These are phyloP conservation scores for Phymatocera aterrima DNA, from an alignment of 2,888 invertebrate genomes.

Conservation along the genomic window DNA sequence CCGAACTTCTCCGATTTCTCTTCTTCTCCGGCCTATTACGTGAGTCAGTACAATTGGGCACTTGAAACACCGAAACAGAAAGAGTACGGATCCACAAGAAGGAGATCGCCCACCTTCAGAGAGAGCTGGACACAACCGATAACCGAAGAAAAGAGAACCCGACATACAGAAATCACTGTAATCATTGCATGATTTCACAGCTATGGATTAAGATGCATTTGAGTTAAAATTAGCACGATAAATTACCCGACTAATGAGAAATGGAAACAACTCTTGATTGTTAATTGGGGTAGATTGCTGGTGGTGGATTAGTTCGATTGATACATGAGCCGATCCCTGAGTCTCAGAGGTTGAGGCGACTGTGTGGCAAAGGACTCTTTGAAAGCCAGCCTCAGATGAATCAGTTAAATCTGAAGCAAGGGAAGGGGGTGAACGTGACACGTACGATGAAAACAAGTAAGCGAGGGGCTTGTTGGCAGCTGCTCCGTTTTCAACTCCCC, in stretches of 20 bases:
- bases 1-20: no score
- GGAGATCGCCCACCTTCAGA: no score
- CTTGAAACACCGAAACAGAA: no score
- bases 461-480: background rate
- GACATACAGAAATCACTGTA: no score
- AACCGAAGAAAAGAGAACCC: no score
- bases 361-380: background rate
- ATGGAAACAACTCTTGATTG: conserved; percentile 25
- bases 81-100: no score
- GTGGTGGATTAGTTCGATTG: conserved; percentile 8
- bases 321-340: background rate
- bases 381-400: background rate
- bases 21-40: no score
- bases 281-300: conserved; percentile 7
- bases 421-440: background rate
- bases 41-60: no score
- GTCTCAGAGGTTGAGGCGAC: background rate
- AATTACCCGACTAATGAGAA: conserved; percentile 6
- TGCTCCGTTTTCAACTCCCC: background rate
- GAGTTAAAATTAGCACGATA: background rate
- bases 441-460: background rate
- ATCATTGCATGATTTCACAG: background rate
- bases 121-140: no score
- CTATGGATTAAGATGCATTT: background rate
- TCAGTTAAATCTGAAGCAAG: background rate